Evolutionary conservation across 2,797 vertebrate genomes (phyloP), one percentile per base, ranked within the genome.

Genomic region (Orestias chungarensis): DNA sequence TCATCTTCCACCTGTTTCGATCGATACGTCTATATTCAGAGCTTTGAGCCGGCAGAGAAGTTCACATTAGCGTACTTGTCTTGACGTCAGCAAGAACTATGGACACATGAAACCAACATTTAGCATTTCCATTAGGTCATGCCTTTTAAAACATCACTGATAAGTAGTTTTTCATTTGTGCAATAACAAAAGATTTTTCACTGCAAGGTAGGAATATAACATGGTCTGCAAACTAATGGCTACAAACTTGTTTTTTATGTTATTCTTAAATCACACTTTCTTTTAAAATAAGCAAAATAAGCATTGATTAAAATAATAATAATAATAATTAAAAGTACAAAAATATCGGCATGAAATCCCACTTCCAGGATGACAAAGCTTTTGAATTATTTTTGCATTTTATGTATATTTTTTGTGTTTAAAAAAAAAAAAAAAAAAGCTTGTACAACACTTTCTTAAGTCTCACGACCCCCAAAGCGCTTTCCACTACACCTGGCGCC

Each of bases 1-100:
- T 27, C 55, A 43, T 71, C 50, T 75, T 77, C 43, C 38, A 15
- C n/a, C 52, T 52, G 33, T 23, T 47, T 74, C 47, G 64, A 87
- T 91, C 84, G 62, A 87, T 90, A 78, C 11, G 29, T 68, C 68
- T 86, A 82, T 89, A 88, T 66, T 77, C 14, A 31, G 89, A 84
- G 78, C 86, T 81, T 3, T 57, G 73, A 88, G 75, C 71, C 44
- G 27, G 0, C 38, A 18, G 52, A 73, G 59, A 82, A 43, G 12
- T 62, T 68, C 14, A 68, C 31, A 42, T 71, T 50, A 70, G 18
- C 38, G 40, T 8, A 77, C 65, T 31, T 49, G 46, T 64, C 38
- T 50, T 44, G 31, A 33, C 70, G 64, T 59, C 64, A 55, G 33
- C 59, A 27, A 25, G 31, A 52, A 44, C 38, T 43, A 4, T 40